Percentiles rank a stretch among this genome's conserved stretches.
Evolutionary conservation across 2,113 vertebrate species (phyloP).

Genomic region (Prolemur simus): DNA sequence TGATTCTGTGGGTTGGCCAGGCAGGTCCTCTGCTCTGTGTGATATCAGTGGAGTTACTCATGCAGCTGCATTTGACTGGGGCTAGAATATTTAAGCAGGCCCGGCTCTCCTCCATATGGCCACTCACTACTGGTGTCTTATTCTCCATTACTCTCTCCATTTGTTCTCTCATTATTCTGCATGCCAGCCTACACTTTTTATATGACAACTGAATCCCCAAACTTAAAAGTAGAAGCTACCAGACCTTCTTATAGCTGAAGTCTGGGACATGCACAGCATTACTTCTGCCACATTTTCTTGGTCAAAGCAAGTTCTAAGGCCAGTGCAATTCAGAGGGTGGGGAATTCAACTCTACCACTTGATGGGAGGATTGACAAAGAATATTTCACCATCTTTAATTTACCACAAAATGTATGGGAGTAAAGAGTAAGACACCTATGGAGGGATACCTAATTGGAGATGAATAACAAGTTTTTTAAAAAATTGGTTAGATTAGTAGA

Average conservation of each 20-base stretch:
- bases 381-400: not conserved
- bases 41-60: not conserved
- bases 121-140: not conserved
- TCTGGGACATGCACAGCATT: not conserved
- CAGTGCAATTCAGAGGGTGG: not conserved
- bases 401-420: not conserved
- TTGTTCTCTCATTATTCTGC: not conserved
- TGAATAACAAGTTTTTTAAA: not conserved
- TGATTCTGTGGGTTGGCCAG: not conserved
- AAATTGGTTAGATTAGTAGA: not conserved
- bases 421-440: not conserved
- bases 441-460: not conserved
- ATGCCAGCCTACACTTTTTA: not conserved
- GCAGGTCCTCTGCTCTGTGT: not conserved
- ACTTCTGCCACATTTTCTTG: not conserved
- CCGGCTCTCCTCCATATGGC: not conserved
- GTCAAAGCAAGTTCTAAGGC: not conserved
- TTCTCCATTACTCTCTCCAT: not conserved
- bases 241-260: not conserved
- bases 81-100: not conserved
- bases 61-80: not conserved
- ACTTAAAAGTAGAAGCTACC: not conserved
- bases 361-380: not conserved
- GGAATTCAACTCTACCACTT: not conserved
- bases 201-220: not conserved